phyloP scores from a whole-genome alignment of 1,140 invertebrate genomes.

The Chionoecetes opilio region DNA sequence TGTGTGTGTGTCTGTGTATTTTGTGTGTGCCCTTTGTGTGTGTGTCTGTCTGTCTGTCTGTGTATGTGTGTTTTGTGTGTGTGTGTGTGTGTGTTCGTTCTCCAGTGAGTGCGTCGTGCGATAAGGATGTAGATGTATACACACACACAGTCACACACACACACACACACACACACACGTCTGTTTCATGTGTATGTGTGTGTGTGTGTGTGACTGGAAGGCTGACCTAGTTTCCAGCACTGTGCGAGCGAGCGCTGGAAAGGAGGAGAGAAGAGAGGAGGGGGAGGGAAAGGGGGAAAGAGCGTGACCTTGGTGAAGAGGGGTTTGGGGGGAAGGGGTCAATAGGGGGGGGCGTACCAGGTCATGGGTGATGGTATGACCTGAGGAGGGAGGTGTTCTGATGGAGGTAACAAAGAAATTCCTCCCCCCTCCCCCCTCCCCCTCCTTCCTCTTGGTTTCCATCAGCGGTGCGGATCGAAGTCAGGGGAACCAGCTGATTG shows the following conservation, averaged over 20 bases:
- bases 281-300: not conserved
- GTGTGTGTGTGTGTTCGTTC: constrained; percentile 41
- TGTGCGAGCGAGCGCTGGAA: not conserved
- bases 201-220: constrained; percentile 47
- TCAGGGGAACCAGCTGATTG: no score
- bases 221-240: not conserved
- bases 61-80: no score
- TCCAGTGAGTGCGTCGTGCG: not conserved
- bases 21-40: no score
- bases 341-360: not conserved
- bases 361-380: not conserved
- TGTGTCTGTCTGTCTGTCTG: no score
- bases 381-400: not conserved
- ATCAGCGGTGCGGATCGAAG: no score
- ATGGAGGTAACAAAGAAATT: not conserved
- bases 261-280: not conserved
- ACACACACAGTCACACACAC: no score
- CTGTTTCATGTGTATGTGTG: constrained; percentile 16
- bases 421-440: not conserved
- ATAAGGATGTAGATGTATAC: not conserved
- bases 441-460: not conserved
- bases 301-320: not conserved
- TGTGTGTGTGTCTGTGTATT: no score
- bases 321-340: not conserved
- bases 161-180: no score